Evolutionary conservation across 1,140 invertebrate genomes (phyloP), one percentile per base, ranked within the genome.

Genomic region (Parapsyche elsis): DNA sequence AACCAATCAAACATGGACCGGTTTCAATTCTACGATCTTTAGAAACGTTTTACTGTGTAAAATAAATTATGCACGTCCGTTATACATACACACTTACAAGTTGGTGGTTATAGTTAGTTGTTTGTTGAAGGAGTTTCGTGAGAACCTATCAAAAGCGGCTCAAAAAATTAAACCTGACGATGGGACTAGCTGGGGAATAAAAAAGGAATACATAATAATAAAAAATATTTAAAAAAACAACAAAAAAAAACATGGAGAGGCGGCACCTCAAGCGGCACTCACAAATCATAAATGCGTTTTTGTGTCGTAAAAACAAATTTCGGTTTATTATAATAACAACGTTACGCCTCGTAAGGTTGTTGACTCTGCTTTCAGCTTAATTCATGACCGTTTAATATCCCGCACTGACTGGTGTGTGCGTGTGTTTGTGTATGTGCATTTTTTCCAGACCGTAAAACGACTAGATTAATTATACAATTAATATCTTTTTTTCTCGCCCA

Each of bases 51-150:
- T 38, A 38, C 30, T 38, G 30, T 38, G 30, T 38, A 80, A 80
- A 45, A 44, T 38, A 80, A 73, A 80, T 73, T 64, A 64, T 73
- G 24, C 49, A 59, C 45, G 78, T 38, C 30, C 30, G 30, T 38
- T 38, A 38, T 38, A 38, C 30, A 38, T 38, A 38, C 30, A 38
- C 7, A 38, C 30, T 4, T 38, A 38, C 30, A 21, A 24, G 64
- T 24, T 4, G 64, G 12, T 23, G 2, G 24, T 9, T 49, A 64
- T 67, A 23, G 64, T 67, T 4, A 12, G 30, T 67, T 24, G 12
- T 21, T 67, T 26, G 24, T 24, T 23, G 24, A 67, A 67, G 19
- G 64, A 26, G 24, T 38, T 38, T 67, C 64, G 64, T 67, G 64
- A 67, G 64, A 23, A 67, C 16, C 64, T 16, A 26, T 26, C 64